These are phyloP conservation scores for Megalurothrips usitatus DNA, from an alignment of 2,888 invertebrate genomes.

Conservation along the genomic window DNA sequence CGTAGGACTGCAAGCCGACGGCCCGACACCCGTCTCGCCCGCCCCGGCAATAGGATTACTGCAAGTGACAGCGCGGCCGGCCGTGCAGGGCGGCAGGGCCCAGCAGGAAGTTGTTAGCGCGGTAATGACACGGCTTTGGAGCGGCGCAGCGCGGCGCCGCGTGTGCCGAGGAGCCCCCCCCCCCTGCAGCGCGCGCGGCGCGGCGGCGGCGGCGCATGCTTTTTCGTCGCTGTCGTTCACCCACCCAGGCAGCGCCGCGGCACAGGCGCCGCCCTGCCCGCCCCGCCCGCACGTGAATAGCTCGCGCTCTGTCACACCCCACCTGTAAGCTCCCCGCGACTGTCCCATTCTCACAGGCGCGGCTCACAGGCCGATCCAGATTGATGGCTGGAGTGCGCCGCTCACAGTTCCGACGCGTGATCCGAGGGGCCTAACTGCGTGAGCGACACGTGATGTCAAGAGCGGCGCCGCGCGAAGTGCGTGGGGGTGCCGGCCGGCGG, in stretches of 20 bases:
- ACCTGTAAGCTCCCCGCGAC: too few relatives aligned
- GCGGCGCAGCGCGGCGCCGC: background rate
- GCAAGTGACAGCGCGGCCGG: background rate
- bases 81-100: background rate
- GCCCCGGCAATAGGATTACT: conserved; percentile 2
- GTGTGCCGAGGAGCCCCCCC: too few relatives aligned
- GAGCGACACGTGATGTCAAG: background rate
- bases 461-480: background rate
- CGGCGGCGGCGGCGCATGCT: too few relatives aligned
- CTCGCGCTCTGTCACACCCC: too few relatives aligned
- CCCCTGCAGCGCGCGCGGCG: too few relatives aligned
- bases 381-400: background rate
- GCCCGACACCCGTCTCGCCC: background rate
- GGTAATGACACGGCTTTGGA: conserved; percentile 17
- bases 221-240: too few relatives aligned
- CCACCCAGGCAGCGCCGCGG: too few relatives aligned
- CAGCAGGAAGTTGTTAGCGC: conserved; percentile 5
- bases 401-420: background rate
- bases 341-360: background rate
- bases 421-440: background rate
- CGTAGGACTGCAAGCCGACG: background rate
- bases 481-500: background rate
- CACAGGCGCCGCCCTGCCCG: too few relatives aligned
- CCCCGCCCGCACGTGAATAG: too few relatives aligned
- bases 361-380: background rate